A percentile compares a stretch with the other conserved stretches of the same genome.
phyloP scores from a whole-genome alignment of 2,113 vertebrate species.

The Alectura lathami region DNA sequence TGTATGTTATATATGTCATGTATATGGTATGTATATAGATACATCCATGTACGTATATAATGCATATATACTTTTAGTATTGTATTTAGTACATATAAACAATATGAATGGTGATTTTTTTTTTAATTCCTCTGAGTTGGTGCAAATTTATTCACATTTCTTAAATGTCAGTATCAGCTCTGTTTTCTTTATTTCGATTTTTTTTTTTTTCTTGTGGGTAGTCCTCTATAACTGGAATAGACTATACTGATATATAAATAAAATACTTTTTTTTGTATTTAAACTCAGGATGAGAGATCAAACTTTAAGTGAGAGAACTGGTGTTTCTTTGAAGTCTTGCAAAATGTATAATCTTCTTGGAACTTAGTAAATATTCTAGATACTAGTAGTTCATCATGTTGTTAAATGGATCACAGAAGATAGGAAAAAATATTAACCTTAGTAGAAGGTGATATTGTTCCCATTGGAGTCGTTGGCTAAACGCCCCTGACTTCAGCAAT shows the following conservation, averaged over 20 bases:
- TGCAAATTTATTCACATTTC: not conserved
- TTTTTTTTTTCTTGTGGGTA: not conserved
- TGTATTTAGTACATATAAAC: too few relatives aligned
- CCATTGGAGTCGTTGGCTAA: not conserved
- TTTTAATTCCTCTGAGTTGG: not conserved
- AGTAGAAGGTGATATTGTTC: not conserved
- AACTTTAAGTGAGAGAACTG: not conserved
- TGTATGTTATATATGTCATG: too few relatives aligned
- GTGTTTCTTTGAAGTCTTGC: not conserved
- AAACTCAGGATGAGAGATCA: conserved; percentile 17
- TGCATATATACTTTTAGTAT: too few relatives aligned
- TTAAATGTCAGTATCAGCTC: not conserved
- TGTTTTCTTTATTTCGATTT: not conserved
- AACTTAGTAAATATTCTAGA: conserved; percentile 1
- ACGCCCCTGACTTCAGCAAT: not conserved
- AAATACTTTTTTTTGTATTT: not conserved
- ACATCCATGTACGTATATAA: too few relatives aligned
- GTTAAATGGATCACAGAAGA: not conserved
- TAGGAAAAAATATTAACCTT: not conserved
- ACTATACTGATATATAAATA: not conserved
- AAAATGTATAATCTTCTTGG: not conserved
- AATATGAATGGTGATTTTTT: not conserved
- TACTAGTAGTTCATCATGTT: not conserved
- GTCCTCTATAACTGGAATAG: not conserved
- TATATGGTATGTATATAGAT: too few relatives aligned